Base-by-base conservation (phyloP, 2,888 invertebrate genomes). In the Rotaria macrura region DNA sequence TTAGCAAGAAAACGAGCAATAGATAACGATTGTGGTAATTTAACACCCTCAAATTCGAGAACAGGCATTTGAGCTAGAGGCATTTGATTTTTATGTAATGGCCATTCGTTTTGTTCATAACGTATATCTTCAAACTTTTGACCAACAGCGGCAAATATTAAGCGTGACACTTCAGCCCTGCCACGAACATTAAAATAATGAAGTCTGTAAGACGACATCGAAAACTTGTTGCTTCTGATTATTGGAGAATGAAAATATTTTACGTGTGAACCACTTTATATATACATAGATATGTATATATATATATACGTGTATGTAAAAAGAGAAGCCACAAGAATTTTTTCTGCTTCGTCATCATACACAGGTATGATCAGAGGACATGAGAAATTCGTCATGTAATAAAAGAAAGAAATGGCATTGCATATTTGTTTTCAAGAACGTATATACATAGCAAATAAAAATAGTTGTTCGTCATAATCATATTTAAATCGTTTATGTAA, bases 141-240 rank as follows among this genome's bases (percentile, higher is more conserved):
- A 40, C 92, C 92, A 17, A 92, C 92, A 88, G 92, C 92, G 47
- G 92, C 93, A 88, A 93, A 92, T 87, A 93, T 92, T 87, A 93
- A 92, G 83, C 93, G 91, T 87, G 92, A 92, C 88, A 92, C 92
- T 89, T 93, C 93, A 52, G 92, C 93, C 72, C 92, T 90, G 14
- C 93, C 93, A 84, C 93, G 91, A 20, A 92, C 91, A 88, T 93
- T 92, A 90, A 93, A 93, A 89, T 93, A 93, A 87, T 92, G 92
- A 88, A 93, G 89, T 89, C 92, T 92, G 89, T 93, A 93, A 54
- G 87, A 89, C 47, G 52, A 54, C 74, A 85, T 84, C 43, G 43
- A 25, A n/a, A 23, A 5, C 23, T 14, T 65, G 23, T 54, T 4
- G 9, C 4, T 54, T n/a, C 7, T 6, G 25, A 25, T 25, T 54